Percentiles rank a stretch among this genome's conserved stretches.
Evolutionary conservation across 2,797 vertebrate species (phyloP).

Genomic region (Crotalus adamanteus): DNA sequence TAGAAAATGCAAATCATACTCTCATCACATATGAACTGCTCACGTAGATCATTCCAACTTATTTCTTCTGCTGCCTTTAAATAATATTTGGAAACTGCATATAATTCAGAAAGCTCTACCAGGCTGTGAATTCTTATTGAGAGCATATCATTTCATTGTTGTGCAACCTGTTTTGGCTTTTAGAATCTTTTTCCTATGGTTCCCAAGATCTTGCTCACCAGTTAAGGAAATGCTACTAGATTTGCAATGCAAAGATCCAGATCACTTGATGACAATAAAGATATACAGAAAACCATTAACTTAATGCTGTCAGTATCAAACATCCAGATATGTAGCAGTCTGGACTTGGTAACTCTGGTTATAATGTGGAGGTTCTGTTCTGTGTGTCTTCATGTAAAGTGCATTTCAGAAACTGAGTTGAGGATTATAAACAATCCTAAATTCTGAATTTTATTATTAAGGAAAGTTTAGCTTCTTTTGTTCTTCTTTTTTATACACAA

Average conservation of each 20-base stretch:
- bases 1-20: not conserved
- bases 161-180: not conserved
- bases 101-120: not conserved
- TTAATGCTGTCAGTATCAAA: not conserved
- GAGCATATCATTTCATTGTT: not conserved
- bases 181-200: not conserved
- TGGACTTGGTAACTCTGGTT: not conserved
- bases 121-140: not conserved
- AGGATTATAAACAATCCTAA: not conserved
- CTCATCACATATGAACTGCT: not conserved
- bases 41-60: not conserved
- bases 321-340: not conserved
- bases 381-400: not conserved
- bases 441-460: not conserved
- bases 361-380: not conserved
- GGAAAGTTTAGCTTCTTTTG: not conserved
- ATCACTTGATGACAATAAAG: not conserved
- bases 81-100: not conserved
- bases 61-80: not conserved
- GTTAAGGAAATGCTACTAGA: not conserved
- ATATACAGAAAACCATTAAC: not conserved
- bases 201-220: not conserved
- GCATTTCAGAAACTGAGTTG: not conserved
- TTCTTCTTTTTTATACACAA: not conserved
- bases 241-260: not conserved